These are phyloP conservation scores for Sapayoa aenigma DNA, from an alignment of 2,113 vertebrate species.

Conservation along the genomic window DNA sequence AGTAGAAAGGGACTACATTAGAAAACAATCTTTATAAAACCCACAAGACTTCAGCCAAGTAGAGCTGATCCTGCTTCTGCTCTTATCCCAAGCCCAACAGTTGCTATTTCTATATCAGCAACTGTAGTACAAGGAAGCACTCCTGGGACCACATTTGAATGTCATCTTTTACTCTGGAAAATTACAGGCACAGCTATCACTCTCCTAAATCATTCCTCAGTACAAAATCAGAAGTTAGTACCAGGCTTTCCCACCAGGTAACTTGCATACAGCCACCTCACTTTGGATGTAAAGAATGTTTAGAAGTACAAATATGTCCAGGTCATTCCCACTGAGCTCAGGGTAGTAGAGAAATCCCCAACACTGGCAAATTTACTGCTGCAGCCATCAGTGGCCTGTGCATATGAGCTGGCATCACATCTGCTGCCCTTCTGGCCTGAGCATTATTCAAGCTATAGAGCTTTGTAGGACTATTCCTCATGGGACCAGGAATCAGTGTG, in stretches of 20 bases:
- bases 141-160: background rate
- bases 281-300: background rate
- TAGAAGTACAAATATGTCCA: background rate
- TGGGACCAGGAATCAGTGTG: background rate
- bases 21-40: background rate
- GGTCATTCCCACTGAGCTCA: background rate
- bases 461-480: background rate
- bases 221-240: background rate
- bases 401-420: background rate
- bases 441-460: background rate
- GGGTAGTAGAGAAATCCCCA: background rate
- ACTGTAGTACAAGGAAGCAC: background rate
- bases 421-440: background rate
- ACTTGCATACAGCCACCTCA: rapidly evolving
- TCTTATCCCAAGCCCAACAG: background rate
- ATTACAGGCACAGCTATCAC: background rate
- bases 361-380: background rate
- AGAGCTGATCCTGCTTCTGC: background rate
- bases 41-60: background rate
- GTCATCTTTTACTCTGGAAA: background rate
- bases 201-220: background rate
- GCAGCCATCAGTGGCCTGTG: background rate
- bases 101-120: background rate
- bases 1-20: background rate
- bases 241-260: background rate